Evolutionary conservation across 2,797 vertebrate species (phyloP), one percentile per base, ranked within the genome.

Genomic region (Gila robusta): DNA sequence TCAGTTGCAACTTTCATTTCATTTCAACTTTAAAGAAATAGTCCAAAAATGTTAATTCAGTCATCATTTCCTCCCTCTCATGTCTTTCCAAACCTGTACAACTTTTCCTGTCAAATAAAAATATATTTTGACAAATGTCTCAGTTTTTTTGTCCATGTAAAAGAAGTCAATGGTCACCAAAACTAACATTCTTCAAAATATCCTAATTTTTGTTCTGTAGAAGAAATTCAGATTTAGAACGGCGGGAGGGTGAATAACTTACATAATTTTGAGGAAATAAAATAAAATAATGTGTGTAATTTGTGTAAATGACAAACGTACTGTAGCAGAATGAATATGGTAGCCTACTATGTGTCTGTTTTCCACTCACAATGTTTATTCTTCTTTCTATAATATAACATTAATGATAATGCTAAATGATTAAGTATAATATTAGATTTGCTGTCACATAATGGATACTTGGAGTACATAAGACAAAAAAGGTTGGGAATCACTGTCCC

Each of bases 11-110:
- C 7, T 5, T 73, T 19, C 3, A n/a, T 72, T 72, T 72, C 23
- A 8, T 44, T 4, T 73, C 8, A 35, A 35, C 16, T 67, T 67
- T 35, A 67, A 67, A 19, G 1, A 67, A 16, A 67, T 8, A 5
- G 4, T 14, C 2, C 2, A 26, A 26, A 5, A 0, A 0, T 5
- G 5, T 49, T 16, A 5, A 56, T 10, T 56, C 59, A 5, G 11
- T 10, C 66, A 67, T 17, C 6, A 0, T 67, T 67, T 67, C 17
- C 62, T 66, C 6, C 26, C 2, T 69, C 32, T 69, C 17, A 37
- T 37, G 26, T 35, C 17, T 9, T 37, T 69, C 19, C 32, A 69
- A 37, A 37, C 8, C 66, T 67, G n/a, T 64, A 14, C 21, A 26
- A 26, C 59, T 28, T 64, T 26, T 28, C 8, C 21, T 23, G 26